Percentiles rank a stretch among this genome's conserved stretches.
These are phyloP conservation scores for Pecten maximus DNA, from an alignment of 2,888 invertebrate species.

Conservation along the genomic window DNA sequence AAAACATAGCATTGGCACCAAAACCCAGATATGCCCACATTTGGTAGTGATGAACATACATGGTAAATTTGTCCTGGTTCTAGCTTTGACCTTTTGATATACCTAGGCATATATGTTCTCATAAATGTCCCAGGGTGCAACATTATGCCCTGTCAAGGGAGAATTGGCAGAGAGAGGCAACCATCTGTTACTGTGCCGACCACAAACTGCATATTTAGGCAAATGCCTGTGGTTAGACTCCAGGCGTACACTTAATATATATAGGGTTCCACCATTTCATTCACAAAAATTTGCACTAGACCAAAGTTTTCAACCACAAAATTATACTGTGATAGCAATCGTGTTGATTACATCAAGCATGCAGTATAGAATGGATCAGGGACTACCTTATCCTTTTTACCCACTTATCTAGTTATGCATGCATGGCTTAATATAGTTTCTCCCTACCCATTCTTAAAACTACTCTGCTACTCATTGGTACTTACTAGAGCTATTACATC, in stretches of 20 bases:
- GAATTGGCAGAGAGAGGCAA: not conserved
- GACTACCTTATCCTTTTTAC: too few relatives aligned
- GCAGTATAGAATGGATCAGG: not conserved
- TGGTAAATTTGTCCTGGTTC: not conserved
- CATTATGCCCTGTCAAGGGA: not conserved
- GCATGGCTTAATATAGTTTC: too few relatives aligned
- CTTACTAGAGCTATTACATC: too few relatives aligned
- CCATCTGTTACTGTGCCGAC: conserved; percentile 8
- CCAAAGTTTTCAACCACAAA: not conserved
- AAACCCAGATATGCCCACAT: not conserved
- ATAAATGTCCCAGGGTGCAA: not conserved
- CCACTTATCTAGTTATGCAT: too few relatives aligned
- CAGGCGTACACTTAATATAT: not conserved
- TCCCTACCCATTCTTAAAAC: too few relatives aligned
- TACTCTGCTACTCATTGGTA: too few relatives aligned
- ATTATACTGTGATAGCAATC: not conserved
- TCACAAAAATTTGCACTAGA: conserved; percentile 26
- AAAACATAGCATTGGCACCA: not conserved
- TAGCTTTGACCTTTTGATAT: not conserved
- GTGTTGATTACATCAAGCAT: not conserved
- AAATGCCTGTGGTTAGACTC: conserved; percentile 17
- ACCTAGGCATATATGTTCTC: not conserved
- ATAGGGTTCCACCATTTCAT: not conserved
- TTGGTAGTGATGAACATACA: too few relatives aligned
- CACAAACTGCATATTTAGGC: not conserved